Base-by-base conservation (phyloP, 1,140 invertebrate genomes). In the Lethrus apterus region DNA sequence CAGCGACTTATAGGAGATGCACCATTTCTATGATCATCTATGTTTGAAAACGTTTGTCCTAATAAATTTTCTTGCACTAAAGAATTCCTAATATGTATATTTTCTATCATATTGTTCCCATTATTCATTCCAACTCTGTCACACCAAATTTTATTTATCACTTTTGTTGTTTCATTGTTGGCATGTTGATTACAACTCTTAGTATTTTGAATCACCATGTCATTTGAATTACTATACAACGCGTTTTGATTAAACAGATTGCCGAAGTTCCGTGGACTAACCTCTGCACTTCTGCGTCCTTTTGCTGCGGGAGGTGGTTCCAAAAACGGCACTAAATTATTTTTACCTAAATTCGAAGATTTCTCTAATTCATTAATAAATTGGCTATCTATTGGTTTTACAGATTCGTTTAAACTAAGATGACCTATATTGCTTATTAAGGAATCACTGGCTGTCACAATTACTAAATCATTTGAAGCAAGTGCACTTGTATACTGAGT, bases 81-180 rank as follows among this genome's bases (percentile, higher is more conserved):
- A n/a, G 14, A 38, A 20, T 38, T 38, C 35, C 35, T 38, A 20
- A 4, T 19, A 53, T 58, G 35, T 65, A 54, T 58, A 19, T 36
- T 54, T 34, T 49, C 38, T 41, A 56, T 56, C 11, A 38, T n/a
- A n/a, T n/a, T 29, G 29, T 54, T 56, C 2, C 46, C 45, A 24
- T 60, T 58, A 11, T 36, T n/a, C 31, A 40, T 54, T 50, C 47
- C 23, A 9, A 46, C 55, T 13, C 48, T 50, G 31, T 62, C 70
- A 32, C 68, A 66, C 70, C 70, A 72, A 14, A 72, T 71, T 42
- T 65, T 63, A 60, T 72, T 71, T 3, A 71, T 58, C 10, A 70
- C 57, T 26, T 59, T 57, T 43, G 63, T 61, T 2, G 69, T 71
- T 26, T 63, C 59, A 34, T 54, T 18, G 3, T 42, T 42, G 23